phyloP scores from a whole-genome alignment of 2,888 invertebrate genomes.

The Brachypalpus laphriformis region DNA sequence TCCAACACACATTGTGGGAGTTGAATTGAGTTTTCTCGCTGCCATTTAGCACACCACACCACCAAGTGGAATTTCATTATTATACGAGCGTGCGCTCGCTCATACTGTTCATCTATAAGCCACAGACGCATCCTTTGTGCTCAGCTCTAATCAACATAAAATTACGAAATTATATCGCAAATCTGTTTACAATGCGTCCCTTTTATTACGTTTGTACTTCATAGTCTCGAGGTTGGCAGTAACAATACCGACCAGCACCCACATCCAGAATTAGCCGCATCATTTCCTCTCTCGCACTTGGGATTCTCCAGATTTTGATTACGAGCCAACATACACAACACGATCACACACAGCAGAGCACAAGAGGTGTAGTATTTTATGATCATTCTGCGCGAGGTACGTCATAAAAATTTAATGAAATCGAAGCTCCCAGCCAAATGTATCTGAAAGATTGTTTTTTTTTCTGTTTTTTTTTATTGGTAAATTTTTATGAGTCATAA shows the following conservation, averaged over 20 bases:
- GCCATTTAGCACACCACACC: conserved; percentile 23
- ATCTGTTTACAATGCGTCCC: conserved; percentile 46
- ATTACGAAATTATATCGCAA: conserved; percentile 43
- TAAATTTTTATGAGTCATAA: conserved; percentile 38
- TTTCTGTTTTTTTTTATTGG: conserved; percentile 9
- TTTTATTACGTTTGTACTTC: neutral
- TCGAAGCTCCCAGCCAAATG: neutral
- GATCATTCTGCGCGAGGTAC: neutral
- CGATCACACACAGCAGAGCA: neutral
- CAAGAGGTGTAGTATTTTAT: neutral
- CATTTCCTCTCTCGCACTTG: conserved; percentile 45
- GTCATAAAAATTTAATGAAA: neutral
- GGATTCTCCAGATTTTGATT: conserved; percentile 30
- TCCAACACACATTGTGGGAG: conserved; percentile 47
- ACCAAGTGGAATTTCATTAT: conserved; percentile 45
- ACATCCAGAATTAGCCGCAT: conserved; percentile 43
- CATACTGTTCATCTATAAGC: neutral
- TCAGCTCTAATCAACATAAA: conserved; percentile 17
- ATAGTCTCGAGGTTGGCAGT: neutral
- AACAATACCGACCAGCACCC: conserved; percentile 46
- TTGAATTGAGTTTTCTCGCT: conserved; percentile 43
- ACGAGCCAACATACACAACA: neutral
- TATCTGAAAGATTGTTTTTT: neutral
- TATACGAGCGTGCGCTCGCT: too few species aligned
- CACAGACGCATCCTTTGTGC: conserved; percentile 63